phyloP scores from a whole-genome alignment of 2,797 vertebrate genomes.

The Anomalospiza imberbis region DNA sequence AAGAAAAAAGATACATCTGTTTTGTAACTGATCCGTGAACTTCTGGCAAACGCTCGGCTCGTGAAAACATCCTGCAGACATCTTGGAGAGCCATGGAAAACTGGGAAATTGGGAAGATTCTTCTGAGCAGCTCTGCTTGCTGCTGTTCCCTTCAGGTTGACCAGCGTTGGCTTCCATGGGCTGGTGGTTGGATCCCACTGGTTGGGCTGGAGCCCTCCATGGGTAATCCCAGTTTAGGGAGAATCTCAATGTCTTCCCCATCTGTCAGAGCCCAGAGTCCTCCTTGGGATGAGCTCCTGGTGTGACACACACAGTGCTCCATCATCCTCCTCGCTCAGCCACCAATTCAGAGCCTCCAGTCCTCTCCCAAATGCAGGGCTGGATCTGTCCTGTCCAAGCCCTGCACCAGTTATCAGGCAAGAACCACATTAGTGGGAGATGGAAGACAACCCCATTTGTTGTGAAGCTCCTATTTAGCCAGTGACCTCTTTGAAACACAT shows the following conservation, averaged over 20 bases:
- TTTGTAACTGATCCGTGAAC: constrained; percentile 74
- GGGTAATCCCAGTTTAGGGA: not conserved
- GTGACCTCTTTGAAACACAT: constrained; percentile 26
- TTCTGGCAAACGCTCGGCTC: constrained; percentile 50
- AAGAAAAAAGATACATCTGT: constrained; percentile 32
- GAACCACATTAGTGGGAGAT: not conserved
- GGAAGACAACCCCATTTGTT: not conserved
- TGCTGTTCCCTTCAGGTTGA: not conserved
- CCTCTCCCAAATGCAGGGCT: not conserved
- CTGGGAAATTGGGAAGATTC: not conserved
- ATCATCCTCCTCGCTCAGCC: not conserved
- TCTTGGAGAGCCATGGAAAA: not conserved
- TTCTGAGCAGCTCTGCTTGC: not conserved
- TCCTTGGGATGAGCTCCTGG: not conserved
- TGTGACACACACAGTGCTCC: accelerated
- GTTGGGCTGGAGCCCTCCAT: not conserved
- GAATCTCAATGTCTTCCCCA: accelerated
- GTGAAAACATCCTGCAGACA: constrained; percentile 66
- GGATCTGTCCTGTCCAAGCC: accelerated
- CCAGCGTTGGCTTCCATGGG: accelerated
- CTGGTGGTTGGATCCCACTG: not conserved
- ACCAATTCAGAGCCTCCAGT: not conserved
- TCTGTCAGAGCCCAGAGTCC: not conserved
- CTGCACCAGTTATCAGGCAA: not conserved
- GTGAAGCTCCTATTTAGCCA: not conserved